Evolutionary conservation across 2,888 invertebrate genomes (phyloP).

Genomic region (Cyclophora albipunctata): DNA sequence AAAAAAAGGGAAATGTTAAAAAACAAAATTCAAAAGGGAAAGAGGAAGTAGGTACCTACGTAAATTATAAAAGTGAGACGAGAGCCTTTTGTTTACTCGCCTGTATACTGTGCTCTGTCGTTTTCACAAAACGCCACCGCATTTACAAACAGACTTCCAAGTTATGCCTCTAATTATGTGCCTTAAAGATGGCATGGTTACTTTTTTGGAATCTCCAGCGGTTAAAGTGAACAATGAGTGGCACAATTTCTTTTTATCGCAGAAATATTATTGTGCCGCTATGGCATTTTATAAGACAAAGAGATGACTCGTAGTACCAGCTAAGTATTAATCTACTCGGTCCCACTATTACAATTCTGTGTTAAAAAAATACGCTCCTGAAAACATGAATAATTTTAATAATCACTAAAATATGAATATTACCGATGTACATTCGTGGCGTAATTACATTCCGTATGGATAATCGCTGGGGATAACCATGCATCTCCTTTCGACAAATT

Average conservation of each 20-base stretch:
- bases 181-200: constrained; percentile 25
- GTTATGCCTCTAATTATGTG: constrained; percentile 31
- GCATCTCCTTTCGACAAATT: constrained; percentile 29
- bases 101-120: constrained; percentile 38
- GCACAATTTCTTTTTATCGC: constrained; percentile 17
- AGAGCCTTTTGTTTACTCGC: constrained; percentile 53
- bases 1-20: constrained; percentile 52
- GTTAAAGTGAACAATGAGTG: constrained; percentile 24
- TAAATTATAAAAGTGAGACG: constrained; percentile 61
- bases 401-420: too few species aligned
- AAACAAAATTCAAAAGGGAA: constrained; percentile 61
- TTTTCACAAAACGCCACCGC: constrained; percentile 32
- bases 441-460: constrained; percentile 8
- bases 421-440: too few species aligned
- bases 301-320: too few species aligned
- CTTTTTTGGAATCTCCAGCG: constrained; percentile 26
- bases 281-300: too few species aligned
- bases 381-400: too few species aligned
- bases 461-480: constrained; percentile 22
- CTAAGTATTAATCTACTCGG: too few species aligned
- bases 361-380: too few species aligned
- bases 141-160: constrained; percentile 38
- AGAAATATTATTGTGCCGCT: too few species aligned
- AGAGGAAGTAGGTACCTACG: constrained; percentile 49
- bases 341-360: too few species aligned